Conservation (phyloP, 2,797 vertebrate genomes). For the Etheostoma perlongum region DNA sequence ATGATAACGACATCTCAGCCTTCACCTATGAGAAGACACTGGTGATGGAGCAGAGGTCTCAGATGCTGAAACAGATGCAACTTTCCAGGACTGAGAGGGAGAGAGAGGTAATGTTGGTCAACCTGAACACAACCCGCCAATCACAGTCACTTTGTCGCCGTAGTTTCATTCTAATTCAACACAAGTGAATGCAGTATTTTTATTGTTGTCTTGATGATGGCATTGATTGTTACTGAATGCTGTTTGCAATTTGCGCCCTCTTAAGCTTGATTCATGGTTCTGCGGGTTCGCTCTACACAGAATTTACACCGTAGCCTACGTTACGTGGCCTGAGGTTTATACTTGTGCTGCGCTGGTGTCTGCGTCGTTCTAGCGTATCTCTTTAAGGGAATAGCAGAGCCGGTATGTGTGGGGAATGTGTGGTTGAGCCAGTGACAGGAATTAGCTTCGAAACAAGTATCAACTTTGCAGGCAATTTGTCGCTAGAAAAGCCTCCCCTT, state of each 20-base stretch:
- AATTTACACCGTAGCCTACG: no score
- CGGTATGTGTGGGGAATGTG: no score
- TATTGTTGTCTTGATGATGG: not conserved
- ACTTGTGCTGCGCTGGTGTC: no score
- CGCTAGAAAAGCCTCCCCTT: no score
- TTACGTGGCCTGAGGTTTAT: no score
- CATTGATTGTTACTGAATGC: slow-evolving; percentile 15
- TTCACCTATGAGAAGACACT: slow-evolving; percentile 98
- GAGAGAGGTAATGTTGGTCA: slow-evolving; percentile 89
- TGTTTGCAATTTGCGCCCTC: not conserved
- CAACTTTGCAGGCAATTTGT: no score
- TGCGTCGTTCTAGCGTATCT: no score
- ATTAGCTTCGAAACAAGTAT: no score
- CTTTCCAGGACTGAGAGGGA: slow-evolving; percentile 93
- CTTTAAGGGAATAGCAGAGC: no score
- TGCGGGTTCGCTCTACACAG: no score
- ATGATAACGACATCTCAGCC: slow-evolving; percentile 96
- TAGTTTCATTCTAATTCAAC: not conserved
- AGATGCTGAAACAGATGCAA: slow-evolving; percentile 98
- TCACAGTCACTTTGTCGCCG: not conserved
- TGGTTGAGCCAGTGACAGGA: no score
- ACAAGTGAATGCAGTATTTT: not conserved
- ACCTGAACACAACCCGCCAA: not conserved
- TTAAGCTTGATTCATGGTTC: no score
- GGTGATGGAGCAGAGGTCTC: slow-evolving; percentile 97